Conservation (phyloP, 2,888 invertebrate genomes). For the Chloroclystis v-ata region DNA sequence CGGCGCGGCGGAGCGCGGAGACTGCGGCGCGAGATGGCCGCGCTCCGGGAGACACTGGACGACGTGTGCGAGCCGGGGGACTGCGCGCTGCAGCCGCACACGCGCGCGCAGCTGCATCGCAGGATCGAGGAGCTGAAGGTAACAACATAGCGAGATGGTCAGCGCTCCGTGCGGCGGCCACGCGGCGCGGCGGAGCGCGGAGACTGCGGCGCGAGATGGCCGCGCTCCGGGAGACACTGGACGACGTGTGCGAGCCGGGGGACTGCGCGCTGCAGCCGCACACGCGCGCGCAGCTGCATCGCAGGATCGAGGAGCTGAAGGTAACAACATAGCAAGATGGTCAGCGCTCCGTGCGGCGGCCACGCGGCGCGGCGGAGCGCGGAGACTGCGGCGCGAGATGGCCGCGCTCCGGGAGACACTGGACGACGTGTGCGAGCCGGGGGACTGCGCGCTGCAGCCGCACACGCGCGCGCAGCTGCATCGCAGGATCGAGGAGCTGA, state of each 20-base stretch:
- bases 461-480: constrained; percentile 55
- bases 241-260: constrained; percentile 79
- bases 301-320: constrained; percentile 63
- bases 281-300: constrained; percentile 46
- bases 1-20: constrained; percentile 67
- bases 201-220: constrained; percentile 80
- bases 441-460: constrained; percentile 77
- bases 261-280: constrained; percentile 78
- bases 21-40: constrained; percentile 80
- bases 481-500: constrained; percentile 58
- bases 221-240: constrained; percentile 77
- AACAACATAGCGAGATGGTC: neutral
- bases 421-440: constrained; percentile 79
- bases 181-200: constrained; percentile 65
- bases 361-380: constrained; percentile 64
- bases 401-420: constrained; percentile 78
- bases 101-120: constrained; percentile 40
- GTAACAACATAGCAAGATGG: constrained; percentile 30
- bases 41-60: constrained; percentile 78
- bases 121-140: constrained; percentile 68
- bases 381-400: constrained; percentile 80
- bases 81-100: constrained; percentile 76
- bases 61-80: constrained; percentile 80
- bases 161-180: no score
- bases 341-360: no score